These are phyloP conservation scores for Holotrichia oblita DNA, from an alignment of 1,140 invertebrate genomes.

Conservation along the genomic window DNA sequence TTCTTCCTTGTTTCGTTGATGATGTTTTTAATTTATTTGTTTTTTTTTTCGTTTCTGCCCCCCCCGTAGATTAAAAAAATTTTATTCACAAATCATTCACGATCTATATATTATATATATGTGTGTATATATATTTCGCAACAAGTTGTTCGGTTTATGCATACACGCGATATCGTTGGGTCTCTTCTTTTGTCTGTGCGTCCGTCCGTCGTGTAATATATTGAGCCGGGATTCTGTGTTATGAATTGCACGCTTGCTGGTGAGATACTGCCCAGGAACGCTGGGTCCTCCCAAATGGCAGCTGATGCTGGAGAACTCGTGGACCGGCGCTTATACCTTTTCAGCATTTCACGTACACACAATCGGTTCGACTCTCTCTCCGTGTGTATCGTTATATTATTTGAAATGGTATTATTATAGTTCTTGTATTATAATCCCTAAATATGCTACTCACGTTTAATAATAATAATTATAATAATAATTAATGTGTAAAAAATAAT, in stretches of 20 bases:
- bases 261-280: slow-evolving; percentile 10
- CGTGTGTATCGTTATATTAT: neutral
- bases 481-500: too few relatives aligned
- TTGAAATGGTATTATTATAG: too few relatives aligned
- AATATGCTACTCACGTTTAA: too few relatives aligned
- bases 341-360: neutral
- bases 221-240: neutral
- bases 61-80: neutral
- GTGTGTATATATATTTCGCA: neutral
- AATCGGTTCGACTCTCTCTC: neutral
- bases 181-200: neutral
- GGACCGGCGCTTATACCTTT: neutral
- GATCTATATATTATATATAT: too few relatives aligned
- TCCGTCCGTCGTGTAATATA: neutral
- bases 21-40: too few relatives aligned
- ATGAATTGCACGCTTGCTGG: neutral
- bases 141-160: neutral
- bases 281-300: slow-evolving; percentile 9
- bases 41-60: neutral
- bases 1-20: too few relatives aligned
- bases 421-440: too few relatives aligned
- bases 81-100: neutral
- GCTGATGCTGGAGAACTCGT: neutral
- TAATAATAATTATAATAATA: too few relatives aligned
- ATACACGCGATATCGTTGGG: neutral